Evolutionary conservation across 2,888 invertebrate genomes (phyloP).

Genomic region (Crocallis elinguaria): DNA sequence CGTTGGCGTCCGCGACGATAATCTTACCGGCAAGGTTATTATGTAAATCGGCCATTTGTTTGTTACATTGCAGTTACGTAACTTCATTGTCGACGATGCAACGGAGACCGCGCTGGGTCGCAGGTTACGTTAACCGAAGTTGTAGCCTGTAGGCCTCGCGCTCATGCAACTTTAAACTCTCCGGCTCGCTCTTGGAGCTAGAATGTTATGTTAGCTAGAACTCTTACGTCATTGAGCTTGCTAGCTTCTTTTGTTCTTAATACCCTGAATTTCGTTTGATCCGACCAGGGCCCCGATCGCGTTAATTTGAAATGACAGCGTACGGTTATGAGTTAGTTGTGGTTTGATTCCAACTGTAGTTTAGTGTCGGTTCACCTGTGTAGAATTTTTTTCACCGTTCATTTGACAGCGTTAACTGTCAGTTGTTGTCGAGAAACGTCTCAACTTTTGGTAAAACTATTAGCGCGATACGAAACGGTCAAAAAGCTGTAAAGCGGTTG

Average conservation of each 20-base stretch:
- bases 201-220: background rate
- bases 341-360: no score
- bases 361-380: no score
- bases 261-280: no score
- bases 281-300: no score
- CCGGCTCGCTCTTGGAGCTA: constrained; percentile 3
- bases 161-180: constrained; percentile 10
- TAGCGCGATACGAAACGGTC: no score
- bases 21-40: constrained; percentile 73
- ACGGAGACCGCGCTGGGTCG: constrained; percentile 64
- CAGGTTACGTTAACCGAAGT: constrained; percentile 68
- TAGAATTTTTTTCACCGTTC: no score
- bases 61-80: constrained; percentile 73
- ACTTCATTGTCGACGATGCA: constrained; percentile 68
- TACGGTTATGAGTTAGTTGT: no score
- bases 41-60: constrained; percentile 79
- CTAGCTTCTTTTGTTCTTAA: background rate
- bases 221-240: background rate
- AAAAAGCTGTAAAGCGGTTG: no score
- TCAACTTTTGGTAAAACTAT: no score
- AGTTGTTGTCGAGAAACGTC: no score
- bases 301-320: no score
- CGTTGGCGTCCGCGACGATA: constrained; percentile 63
- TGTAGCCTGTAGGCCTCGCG: constrained; percentile 19
- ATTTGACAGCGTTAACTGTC: no score